Evolutionary conservation across 2,888 invertebrate species (phyloP), one percentile per base, ranked within the genome.

Genomic region (Stenichneumon culpator): DNA sequence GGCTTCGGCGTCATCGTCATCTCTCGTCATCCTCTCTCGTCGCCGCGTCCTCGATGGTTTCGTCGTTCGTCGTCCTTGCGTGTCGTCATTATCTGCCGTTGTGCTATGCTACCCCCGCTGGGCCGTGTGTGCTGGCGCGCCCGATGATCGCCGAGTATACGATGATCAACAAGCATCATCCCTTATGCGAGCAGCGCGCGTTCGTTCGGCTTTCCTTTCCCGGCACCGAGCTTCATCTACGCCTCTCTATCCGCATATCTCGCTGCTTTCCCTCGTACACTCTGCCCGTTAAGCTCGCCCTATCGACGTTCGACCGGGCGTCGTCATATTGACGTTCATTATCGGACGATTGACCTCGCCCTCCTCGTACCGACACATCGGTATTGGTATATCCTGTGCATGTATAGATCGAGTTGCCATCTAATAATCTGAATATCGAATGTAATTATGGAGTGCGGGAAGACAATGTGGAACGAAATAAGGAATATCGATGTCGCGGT

Each of bases 11-110:
- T 73, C 83, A 72, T 80, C 69, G 83, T 85, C 82, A 79, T 81
- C 83, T 81, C 78, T 67, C 80, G 79, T 65, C 80, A 79, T 88
- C 86, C 73, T 82, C 68, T 25, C 22, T 57, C 67, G 57, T 44
- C 73, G 65, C 77, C 78, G 72, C 82, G 50, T 72, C 47, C 78
- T 80, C 44, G 82, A 39, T 25, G 77, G 36, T 52, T 36, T 44
- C 44, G 74, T 65, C 74, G 50, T 65, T 47, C 60, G 60, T 81
- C 84, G 82, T 86, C 75, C 75, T 85, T 81, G 78, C 81, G 70
- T 86, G 86, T 86, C 80, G 72, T 83, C 72, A 78, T 83, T 82
- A 84, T 86, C 86, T 80, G 19, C 39, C 67, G 67, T 50, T 54
- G 67, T 77, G 25, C 52, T n/a, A 36, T 67, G 19, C 50, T 32